A percentile compares a stretch with the other conserved stretches of the same genome.
Conservation (phyloP, 2,888 invertebrate species). For the Eurytoma californica region DNA sequence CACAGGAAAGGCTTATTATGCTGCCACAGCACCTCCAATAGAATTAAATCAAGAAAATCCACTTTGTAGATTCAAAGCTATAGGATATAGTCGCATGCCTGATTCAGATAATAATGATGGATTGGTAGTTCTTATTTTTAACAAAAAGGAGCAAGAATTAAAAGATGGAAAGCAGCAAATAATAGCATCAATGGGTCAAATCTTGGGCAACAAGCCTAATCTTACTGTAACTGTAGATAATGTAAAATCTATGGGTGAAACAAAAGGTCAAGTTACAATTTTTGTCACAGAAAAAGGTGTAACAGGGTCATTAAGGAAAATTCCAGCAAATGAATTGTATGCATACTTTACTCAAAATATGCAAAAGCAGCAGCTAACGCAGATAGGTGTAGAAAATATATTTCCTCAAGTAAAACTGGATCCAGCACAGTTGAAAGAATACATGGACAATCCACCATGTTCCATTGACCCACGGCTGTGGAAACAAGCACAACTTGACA, state of each 20-base stretch:
- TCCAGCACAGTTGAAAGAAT: slow-evolving; percentile 88
- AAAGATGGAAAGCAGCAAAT: slow-evolving; percentile 75
- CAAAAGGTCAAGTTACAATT: slow-evolving; percentile 84
- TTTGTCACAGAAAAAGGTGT: slow-evolving; percentile 84
- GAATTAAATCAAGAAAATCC: slow-evolving; percentile 93
- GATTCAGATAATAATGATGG: slow-evolving; percentile 94
- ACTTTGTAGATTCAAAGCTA: slow-evolving; percentile 94
- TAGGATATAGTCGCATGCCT: slow-evolving; percentile 93
- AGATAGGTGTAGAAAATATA: slow-evolving; percentile 84
- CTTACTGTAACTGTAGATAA: slow-evolving; percentile 86
- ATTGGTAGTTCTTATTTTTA: slow-evolving; percentile 89
- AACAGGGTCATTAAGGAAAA: slow-evolving; percentile 81
- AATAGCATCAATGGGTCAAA: slow-evolving; percentile 80
- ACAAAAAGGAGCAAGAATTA: slow-evolving; percentile 87
- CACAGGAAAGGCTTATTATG: slow-evolving; percentile 89
- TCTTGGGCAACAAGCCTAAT: slow-evolving; percentile 91
- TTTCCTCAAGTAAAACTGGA: slow-evolving; percentile 86
- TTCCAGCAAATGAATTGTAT: slow-evolving; percentile 84
- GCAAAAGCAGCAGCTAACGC: slow-evolving; percentile 84
- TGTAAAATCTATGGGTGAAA: slow-evolving; percentile 86
- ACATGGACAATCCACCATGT: slow-evolving; percentile 91
- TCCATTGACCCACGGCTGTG: slow-evolving; percentile 95
- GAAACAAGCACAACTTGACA: slow-evolving; percentile 97
- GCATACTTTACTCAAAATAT: slow-evolving; percentile 83
- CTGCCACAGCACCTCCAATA: slow-evolving; percentile 85